Evolutionary conservation across 2,888 invertebrate species (phyloP), one percentile per base, ranked within the genome.

Genomic region (Taphrorychus bicolor): DNA sequence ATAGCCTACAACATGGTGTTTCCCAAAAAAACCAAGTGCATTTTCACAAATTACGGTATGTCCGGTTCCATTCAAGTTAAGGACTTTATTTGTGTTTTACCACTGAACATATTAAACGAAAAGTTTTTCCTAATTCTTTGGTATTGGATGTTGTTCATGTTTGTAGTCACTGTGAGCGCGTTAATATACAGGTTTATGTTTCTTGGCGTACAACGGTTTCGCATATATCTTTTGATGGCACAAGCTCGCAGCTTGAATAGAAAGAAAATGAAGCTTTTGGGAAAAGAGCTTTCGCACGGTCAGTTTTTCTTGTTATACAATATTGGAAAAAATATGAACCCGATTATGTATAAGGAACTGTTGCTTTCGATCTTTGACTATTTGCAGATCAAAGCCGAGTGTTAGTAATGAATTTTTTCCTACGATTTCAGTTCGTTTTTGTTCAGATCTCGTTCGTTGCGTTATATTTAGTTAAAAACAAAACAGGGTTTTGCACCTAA

Each of bases 271-370:
- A 82, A 82, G 57, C 60, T 72, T 19, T 84, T 89, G 66, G 84
- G 87, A 0, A 83, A 82, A 66, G 81, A 81, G 59, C 83, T 88
- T 45, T 84, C 85, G 59, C 89, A 88, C 68, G 91, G 91, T 0
- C 93, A 93, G 79, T 93, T 92, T 89, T 93, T 93, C 79, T 78
- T 94, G 32, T 81, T 94, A 7, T 88, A 90, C 78, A 88, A 90
- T 77, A 83, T 94, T 52, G 89, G 91, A 64, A 90, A 89, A 76
- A 94, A 94, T 79, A 86, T 93, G 73, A 90, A 91, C 79, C 89
- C 90, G 0, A 81, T 88, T 16, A 82, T 89, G 57, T 91, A 87
- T 78, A 85, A 86, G 71, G 90, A 91, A 73, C 79, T 92, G n/a
- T 23, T 71, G 18, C 14, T 56, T 18, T 40, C 54, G 5, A 21